These are phyloP conservation scores for Aporrectodea caliginosa DNA, from an alignment of 1,140 invertebrate genomes.

Conservation along the genomic window DNA sequence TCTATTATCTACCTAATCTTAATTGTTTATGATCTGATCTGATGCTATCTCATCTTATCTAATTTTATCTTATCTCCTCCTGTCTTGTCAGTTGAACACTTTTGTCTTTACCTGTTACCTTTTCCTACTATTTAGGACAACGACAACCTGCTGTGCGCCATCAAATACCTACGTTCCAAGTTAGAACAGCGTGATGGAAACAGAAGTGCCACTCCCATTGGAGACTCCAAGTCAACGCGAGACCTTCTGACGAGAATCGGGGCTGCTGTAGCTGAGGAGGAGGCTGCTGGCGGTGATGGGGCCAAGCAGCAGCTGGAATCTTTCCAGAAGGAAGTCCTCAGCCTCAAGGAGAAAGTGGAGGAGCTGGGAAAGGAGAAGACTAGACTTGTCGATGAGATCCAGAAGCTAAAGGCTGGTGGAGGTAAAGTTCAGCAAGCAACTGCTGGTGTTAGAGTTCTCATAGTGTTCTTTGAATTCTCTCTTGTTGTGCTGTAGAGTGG, in stretches of 20 bases:
- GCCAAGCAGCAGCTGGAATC: background rate
- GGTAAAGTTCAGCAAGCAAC: too few relatives aligned
- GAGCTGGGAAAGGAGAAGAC: background rate
- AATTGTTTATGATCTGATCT: too few relatives aligned
- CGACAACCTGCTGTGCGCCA: conserved; percentile 25
- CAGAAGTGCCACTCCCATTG: conserved; percentile 28
- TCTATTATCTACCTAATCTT: too few relatives aligned
- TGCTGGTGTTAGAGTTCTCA: too few relatives aligned
- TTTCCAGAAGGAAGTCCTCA: background rate
- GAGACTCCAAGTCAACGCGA: background rate
- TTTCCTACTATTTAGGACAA: too few relatives aligned
- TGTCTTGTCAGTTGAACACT: too few relatives aligned
- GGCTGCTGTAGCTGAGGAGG: background rate
- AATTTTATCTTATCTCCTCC: too few relatives aligned
- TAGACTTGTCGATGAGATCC: background rate
- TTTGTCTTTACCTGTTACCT: too few relatives aligned
- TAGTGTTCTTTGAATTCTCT: too few relatives aligned
- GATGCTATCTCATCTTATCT: too few relatives aligned
- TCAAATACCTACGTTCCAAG: conserved; percentile 29
- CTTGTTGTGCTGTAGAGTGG: too few relatives aligned
- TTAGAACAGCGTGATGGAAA: conserved; percentile 36
- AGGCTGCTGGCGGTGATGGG: background rate
- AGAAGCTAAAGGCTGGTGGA: too few relatives aligned
- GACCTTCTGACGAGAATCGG: conserved; percentile 12
- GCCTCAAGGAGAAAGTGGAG: background rate